Base-by-base conservation (phyloP, 2,797 vertebrate species). In the Adelosebastes latens region DNA sequence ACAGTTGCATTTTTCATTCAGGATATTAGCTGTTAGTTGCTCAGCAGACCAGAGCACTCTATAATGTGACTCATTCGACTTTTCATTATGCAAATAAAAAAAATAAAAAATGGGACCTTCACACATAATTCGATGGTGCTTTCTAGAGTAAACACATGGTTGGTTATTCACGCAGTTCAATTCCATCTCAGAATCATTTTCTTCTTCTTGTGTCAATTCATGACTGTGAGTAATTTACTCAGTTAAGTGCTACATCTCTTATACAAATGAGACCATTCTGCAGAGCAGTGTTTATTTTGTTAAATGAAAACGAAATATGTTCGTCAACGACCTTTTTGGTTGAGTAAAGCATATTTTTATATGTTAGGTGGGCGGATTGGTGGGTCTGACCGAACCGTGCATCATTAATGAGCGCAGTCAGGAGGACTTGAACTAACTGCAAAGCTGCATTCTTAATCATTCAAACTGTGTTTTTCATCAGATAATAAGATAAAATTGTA, bases 21-120 rank as follows among this genome's bases (percentile, higher is more conserved):
- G 18, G 42, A 65, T 71, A 32, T 79, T 63, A 25, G 27, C 58
- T 16, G 58, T 46, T 72, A 20, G 20, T 7, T 25, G 5, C 31
- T 69, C 39, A n/a, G 24, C 31, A 3, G 11, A 36, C 22, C 55
- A 7, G 55, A 31, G 25, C 12, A 52, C 4, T 24, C 31, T 2
- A 2, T n/a, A 27, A 22, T 32, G 60, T 64, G 59, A 66, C 7
- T 70, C 11, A 66, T 75, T 55, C 24, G 3, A 49, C 49, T 73
- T 32, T 0, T 14, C 6, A 12, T 70, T 46, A 58, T 64, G 24
- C 29, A 69, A 71, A 76, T 34, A 69, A 34, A 49, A 2, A 31
- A 13, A 27, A 14, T 6, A n/a, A 13, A 24, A 58, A 76, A 34
- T 13, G 13, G 11, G 18, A 49, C 46, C 46, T n/a, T n/a, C 49